Percentiles rank a stretch among this genome's conserved stretches.
Conservation (phyloP, 35 echinoderm and acorn worm species). For the Strongylocentrotus purpuratus region DNA sequence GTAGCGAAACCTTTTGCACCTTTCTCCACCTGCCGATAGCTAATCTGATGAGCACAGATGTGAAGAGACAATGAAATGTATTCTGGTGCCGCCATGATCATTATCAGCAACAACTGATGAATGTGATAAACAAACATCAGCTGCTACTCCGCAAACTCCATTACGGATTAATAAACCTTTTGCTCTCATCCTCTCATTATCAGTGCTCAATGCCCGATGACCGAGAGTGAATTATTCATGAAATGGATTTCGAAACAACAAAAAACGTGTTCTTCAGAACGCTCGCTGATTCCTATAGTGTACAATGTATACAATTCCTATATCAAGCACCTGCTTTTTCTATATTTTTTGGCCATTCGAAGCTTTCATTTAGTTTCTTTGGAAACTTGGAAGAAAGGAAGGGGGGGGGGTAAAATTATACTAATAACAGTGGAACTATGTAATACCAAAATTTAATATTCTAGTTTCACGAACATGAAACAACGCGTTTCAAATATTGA, state of each 20-base stretch:
- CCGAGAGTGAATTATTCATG: not conserved
- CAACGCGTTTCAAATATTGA: no score
- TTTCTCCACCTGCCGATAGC: constrained; percentile 1
- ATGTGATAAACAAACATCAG: constrained; percentile 33
- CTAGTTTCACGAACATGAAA: no score
- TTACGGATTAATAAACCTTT: not conserved
- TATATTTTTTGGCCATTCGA: no score
- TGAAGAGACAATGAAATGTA: constrained; percentile 9
- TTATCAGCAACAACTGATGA: constrained; percentile 3
- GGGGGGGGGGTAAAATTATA: no score
- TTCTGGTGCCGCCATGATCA: not conserved
- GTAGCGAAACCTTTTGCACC: constrained; percentile 22
- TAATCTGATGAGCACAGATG: constrained; percentile 14
- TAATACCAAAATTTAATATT: no score
- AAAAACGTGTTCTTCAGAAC: no score
- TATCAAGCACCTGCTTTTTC: no score
- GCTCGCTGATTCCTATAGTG: no score
- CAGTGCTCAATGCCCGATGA: not conserved
- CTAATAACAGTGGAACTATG: no score
- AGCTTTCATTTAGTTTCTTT: no score
- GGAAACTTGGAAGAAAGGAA: no score
- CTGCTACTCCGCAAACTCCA: not conserved
- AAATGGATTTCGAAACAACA: not conserved
- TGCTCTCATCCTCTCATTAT: not conserved
- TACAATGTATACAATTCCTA: no score